These are phyloP conservation scores for Lepus americanus DNA, from an alignment of 2,113 vertebrate genomes.

Conservation along the genomic window DNA sequence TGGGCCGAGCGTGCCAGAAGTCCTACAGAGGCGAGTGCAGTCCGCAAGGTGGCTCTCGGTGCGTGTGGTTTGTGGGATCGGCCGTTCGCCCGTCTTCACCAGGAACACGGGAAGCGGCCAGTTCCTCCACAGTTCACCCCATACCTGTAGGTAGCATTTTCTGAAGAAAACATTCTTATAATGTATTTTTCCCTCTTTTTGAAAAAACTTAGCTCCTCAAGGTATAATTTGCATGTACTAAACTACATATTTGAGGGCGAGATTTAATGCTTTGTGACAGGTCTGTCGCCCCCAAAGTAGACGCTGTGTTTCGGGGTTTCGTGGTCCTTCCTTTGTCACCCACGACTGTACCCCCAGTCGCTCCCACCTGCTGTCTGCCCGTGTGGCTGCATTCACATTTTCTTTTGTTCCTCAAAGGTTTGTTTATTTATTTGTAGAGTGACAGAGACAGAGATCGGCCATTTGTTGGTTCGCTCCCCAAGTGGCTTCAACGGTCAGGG, in stretches of 20 bases:
- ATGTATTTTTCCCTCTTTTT: background rate
- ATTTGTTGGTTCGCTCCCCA: no score
- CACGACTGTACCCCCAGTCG: no score
- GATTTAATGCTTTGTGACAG: background rate
- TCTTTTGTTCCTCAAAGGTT: no score
- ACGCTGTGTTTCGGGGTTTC: background rate
- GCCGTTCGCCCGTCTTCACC: background rate
- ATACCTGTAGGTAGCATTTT: background rate
- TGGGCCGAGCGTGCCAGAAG: no score
- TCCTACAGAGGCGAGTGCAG: no score
- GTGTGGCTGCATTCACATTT: no score
- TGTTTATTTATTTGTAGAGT: no score
- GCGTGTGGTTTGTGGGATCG: rapidly evolving
- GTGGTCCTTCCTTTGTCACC: no score
- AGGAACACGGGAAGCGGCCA: background rate
- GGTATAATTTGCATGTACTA: background rate
- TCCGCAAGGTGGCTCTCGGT: background rate
- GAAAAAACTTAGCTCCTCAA: background rate
- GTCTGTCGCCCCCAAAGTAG: background rate
- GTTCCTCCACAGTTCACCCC: background rate
- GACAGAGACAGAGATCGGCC: no score
- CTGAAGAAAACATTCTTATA: background rate
- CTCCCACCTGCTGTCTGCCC: no score
- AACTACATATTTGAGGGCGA: no score
- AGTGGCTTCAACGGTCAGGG: no score